Conservation (phyloP, 2,888 invertebrate species). For the Vanessa cardui region DNA sequence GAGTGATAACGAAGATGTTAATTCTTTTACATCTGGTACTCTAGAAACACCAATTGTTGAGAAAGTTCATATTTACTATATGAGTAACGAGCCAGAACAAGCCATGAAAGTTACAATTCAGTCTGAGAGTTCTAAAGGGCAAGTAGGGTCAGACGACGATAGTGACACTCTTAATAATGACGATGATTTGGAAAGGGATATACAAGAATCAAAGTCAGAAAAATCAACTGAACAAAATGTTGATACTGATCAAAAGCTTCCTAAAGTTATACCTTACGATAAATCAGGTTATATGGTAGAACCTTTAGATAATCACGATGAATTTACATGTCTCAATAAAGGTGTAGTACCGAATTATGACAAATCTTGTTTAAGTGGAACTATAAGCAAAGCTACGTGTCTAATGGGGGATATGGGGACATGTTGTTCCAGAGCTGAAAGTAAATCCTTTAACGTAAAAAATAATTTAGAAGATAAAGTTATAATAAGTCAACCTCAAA, state of each 20-base stretch:
- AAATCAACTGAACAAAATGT: slow-evolving; percentile 61
- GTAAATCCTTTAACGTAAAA: slow-evolving; percentile 66
- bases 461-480: slow-evolving; percentile 78
- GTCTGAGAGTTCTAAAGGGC: slow-evolving; percentile 86
- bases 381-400: slow-evolving; percentile 74
- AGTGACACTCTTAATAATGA: slow-evolving; percentile 87
- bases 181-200: slow-evolving; percentile 81
- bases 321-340: slow-evolving; percentile 66
- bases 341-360: slow-evolving; percentile 75
- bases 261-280: slow-evolving; percentile 74
- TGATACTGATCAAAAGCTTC: slow-evolving; percentile 60
- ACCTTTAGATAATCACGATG: slow-evolving; percentile 71
- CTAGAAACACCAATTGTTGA: slow-evolving; percentile 88
- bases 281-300: slow-evolving; percentile 80
- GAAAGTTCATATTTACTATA: slow-evolving; percentile 90
- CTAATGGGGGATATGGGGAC: slow-evolving; percentile 74
- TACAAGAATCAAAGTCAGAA: slow-evolving; percentile 77
- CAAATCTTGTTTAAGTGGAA: slow-evolving; percentile 75
- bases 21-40: slow-evolving; percentile 89
- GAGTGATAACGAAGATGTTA: slow-evolving; percentile 91
- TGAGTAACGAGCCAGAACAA: slow-evolving; percentile 89
- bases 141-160: slow-evolving; percentile 86
- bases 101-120: slow-evolving; percentile 88
- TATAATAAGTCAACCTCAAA: slow-evolving; percentile 84
- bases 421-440: slow-evolving; percentile 73